phyloP scores from a whole-genome alignment of 2,797 vertebrate genomes.

The Liparis tanakae region DNA sequence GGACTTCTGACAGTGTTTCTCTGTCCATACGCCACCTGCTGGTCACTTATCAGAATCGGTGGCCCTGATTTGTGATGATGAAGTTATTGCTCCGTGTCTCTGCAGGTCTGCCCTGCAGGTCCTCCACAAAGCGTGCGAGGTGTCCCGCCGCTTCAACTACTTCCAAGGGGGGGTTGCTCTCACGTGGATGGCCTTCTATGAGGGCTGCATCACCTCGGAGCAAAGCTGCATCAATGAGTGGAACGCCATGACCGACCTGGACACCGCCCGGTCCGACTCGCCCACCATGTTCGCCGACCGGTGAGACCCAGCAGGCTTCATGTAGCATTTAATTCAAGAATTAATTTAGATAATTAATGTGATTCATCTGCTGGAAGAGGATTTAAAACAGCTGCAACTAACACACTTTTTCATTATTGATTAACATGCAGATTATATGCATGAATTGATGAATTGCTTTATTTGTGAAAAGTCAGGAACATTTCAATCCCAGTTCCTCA shows the following conservation, averaged over 20 bases:
- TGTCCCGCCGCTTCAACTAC: constrained; percentile 92
- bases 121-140: constrained; percentile 95
- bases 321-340: not conserved
- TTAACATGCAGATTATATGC: not conserved
- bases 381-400: constrained; percentile 5
- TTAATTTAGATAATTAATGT: not conserved
- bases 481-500: not conserved
- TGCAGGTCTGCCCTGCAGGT: constrained; percentile 96
- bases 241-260: constrained; percentile 96
- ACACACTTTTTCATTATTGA: not conserved
- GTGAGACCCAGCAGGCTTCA: constrained; percentile 75
- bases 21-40: constrained; percentile 47
- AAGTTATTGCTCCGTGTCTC: constrained; percentile 5
- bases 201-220: constrained; percentile 94
- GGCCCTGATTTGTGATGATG: not conserved
- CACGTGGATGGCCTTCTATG: constrained; percentile 95
- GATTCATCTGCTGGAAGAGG: not conserved
- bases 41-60: constrained; percentile 36
- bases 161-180: constrained; percentile 93
- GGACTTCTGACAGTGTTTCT: not conserved
- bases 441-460: not conserved
- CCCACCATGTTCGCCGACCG: constrained; percentile 92
- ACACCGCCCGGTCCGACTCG: constrained; percentile 91
- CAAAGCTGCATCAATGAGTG: constrained; percentile 98
- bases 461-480: not conserved